These are phyloP conservation scores for Pseudorhiza aurosa DNA, from an alignment of 30 jellyfish, hydroid and myxozoan species.

Conservation along the genomic window DNA sequence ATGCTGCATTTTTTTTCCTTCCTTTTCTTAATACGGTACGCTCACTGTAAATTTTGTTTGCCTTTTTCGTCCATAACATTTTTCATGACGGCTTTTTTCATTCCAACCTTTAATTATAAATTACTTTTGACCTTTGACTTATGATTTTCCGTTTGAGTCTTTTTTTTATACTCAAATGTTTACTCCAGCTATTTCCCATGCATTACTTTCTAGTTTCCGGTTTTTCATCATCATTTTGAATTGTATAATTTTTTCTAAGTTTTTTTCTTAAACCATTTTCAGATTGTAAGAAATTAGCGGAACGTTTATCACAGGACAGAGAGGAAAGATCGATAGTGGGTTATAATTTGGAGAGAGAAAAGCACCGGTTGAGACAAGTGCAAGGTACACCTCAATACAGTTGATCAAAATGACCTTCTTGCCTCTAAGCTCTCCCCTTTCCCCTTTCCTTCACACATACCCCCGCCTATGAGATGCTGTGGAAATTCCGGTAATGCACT, in stretches of 20 bases:
- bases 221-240: background rate
- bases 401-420: background rate
- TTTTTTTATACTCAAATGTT: background rate
- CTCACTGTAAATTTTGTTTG: no score
- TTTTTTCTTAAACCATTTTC: background rate
- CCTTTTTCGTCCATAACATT: no score
- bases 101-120: no score
- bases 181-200: background rate
- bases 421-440: background rate
- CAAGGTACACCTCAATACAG: slow-evolving; percentile 54
- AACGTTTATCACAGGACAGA: slow-evolving; percentile 47
- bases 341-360: slow-evolving; percentile 69
- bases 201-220: background rate
- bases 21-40: no score
- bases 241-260: background rate
- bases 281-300: slow-evolving; percentile 69
- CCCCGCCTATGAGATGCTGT: no score
- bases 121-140: background rate
- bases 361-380: slow-evolving; percentile 81
- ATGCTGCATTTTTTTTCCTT: no score
- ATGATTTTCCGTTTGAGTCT: background rate
- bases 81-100: no score
- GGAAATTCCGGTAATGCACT: no score
- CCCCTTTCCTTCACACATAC: no score
- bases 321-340: slow-evolving; percentile 50